Evolutionary conservation across 92 coral and sea anemone genomes (phyloP).

Genomic region (Epizoanthus rinbou): DNA sequence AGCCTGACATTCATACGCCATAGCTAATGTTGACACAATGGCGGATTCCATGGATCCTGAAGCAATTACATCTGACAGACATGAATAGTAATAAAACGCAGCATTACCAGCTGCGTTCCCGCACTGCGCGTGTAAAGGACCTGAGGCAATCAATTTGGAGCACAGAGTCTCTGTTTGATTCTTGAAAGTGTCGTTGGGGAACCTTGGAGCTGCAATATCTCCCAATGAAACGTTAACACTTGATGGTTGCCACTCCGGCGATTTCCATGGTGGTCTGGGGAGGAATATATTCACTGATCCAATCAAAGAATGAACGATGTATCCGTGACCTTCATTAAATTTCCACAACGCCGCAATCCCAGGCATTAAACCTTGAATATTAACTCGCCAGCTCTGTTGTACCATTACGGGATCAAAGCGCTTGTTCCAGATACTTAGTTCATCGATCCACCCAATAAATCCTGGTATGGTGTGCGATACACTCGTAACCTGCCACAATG

Average conservation of each 20-base stretch:
- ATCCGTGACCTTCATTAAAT: slow-evolving; percentile 69
- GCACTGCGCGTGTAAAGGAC: slow-evolving; percentile 53
- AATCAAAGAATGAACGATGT: slow-evolving; percentile 43
- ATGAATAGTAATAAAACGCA: slow-evolving; percentile 51
- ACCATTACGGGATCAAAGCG: slow-evolving; percentile 63
- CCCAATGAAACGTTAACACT: slow-evolving; percentile 45
- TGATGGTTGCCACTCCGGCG: slow-evolving; percentile 63
- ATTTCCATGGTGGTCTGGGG: slow-evolving; percentile 66
- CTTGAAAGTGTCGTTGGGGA: slow-evolving; percentile 39
- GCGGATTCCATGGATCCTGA: slow-evolving; percentile 59
- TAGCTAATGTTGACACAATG: slow-evolving; percentile 57
- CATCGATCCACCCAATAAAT: slow-evolving; percentile 70
- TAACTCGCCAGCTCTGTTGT: slow-evolving; percentile 45
- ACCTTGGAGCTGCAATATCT: background rate
- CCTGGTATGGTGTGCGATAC: slow-evolving; percentile 48
- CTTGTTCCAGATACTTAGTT: slow-evolving; percentile 66
- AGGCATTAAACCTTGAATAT: slow-evolving; percentile 16
- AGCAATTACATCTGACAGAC: slow-evolving; percentile 54
- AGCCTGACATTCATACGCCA: slow-evolving; percentile 59
- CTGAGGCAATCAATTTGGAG: slow-evolving; percentile 45
- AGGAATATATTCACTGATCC: slow-evolving; percentile 56
- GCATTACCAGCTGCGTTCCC: slow-evolving; percentile 40
- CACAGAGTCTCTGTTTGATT: slow-evolving; percentile 48
- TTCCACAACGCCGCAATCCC: slow-evolving; percentile 66
- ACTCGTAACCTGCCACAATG: slow-evolving; percentile 57